Conservation (phyloP, 2,888 invertebrate species). For the Chrysolina oricalcia region DNA sequence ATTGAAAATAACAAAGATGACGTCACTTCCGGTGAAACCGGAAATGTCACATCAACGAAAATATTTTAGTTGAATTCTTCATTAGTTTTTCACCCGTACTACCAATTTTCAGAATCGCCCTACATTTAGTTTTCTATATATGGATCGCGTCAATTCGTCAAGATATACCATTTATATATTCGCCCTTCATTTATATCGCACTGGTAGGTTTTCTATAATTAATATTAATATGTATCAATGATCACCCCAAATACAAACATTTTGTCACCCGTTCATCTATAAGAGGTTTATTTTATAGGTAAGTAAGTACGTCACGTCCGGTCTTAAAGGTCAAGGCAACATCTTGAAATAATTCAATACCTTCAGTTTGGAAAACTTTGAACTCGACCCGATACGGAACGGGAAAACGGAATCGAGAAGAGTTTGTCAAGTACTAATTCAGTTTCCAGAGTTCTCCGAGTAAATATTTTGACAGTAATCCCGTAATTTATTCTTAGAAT, state of each 20-base stretch:
- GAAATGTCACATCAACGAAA: no score
- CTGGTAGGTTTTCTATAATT: no score
- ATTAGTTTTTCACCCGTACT: no score
- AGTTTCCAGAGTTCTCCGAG: neutral
- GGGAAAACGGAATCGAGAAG: neutral
- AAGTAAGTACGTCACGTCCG: neutral
- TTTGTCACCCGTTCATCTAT: neutral
- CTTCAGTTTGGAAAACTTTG: neutral
- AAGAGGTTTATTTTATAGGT: neutral
- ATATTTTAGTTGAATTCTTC: no score
- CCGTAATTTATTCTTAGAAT: neutral
- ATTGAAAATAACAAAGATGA: no score
- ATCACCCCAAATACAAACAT: neutral
- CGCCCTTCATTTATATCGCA: no score
- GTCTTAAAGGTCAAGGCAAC: neutral
- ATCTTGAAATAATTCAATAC: neutral
- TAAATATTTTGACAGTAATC: conserved; percentile 3
- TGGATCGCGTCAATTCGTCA: no score
- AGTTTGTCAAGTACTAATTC: neutral
- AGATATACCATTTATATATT: no score
- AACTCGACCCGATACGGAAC: neutral
- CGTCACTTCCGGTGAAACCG: no score
- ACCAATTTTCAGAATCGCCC: no score
- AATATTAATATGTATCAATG: no score
- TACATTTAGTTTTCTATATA: no score